Conservation (phyloP, 2,888 invertebrate genomes). For the Meandrusa payeni region DNA sequence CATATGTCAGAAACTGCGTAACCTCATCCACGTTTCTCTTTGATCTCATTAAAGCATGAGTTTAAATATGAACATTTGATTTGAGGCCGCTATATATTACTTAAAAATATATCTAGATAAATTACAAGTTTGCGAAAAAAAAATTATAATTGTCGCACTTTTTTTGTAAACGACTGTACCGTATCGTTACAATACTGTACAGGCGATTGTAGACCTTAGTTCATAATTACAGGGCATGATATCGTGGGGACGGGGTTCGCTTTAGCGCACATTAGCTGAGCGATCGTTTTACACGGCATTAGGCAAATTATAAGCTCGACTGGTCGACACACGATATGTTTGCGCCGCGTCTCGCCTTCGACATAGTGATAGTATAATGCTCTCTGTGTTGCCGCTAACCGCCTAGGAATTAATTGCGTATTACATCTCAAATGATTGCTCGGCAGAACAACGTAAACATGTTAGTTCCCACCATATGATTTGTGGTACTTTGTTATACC, state of each 20-base stretch:
- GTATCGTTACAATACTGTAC: not conserved
- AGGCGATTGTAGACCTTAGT: not conserved
- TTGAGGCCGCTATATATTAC: too few relatives aligned
- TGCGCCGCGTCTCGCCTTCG: constrained; percentile 58
- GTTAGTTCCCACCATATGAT: too few relatives aligned
- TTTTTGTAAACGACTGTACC: constrained; percentile 3
- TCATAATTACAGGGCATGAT: not conserved
- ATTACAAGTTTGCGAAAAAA: too few relatives aligned
- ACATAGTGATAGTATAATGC: constrained; percentile 29
- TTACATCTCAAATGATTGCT: constrained; percentile 1
- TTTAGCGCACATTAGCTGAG: constrained; percentile 55
- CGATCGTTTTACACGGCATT: constrained; percentile 75
- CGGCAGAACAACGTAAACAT: too few relatives aligned
- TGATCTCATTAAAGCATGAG: too few relatives aligned
- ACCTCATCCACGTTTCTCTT: too few relatives aligned
- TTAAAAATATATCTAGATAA: too few relatives aligned
- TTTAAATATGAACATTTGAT: too few relatives aligned
- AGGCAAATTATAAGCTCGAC: constrained; percentile 78
- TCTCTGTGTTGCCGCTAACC: constrained; percentile 3
- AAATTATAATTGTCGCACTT: not conserved
- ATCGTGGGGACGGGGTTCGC: constrained; percentile 10
- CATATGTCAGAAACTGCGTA: too few relatives aligned
- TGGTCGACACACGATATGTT: constrained; percentile 72
- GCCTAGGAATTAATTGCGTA: constrained; percentile 1
- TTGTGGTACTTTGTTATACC: too few relatives aligned